Evolutionary conservation across 1,140 invertebrate genomes (phyloP), one percentile per base, ranked within the genome.

Genomic region (Zophobas morio): DNA sequence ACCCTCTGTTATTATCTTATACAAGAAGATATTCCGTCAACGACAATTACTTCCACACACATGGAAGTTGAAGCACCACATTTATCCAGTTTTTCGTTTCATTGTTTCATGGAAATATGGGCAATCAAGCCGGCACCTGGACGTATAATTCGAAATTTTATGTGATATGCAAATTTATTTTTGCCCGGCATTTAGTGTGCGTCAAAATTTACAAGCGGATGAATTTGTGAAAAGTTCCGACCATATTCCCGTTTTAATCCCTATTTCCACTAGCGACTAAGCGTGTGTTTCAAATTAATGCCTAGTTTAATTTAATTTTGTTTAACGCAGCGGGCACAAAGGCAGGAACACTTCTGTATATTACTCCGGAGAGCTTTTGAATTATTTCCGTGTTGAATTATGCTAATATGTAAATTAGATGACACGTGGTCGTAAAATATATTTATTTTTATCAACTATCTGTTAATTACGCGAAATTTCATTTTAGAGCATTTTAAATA

Each of bases 211-310:
- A 51, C 49, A 20, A 51, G 2, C n/a, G 49, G n/a, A 51, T 51
- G 49, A 51, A 51, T 51, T 51, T 51, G n/a, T 51, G 49, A 51
- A 51, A 51, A 51, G 49, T 51, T 51, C 20, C n/a, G n/a, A 51
- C 4, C 49, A 51, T 20, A 51, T 51, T 51, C 49, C n/a, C 49
- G 49, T 51, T 51, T 6, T 51, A 51, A 51, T 51, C 49, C 49
- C 2, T 2, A 51, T 51, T 6, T 51, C 49, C 49, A 20, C 49
- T 51, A 51, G 20, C 49, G 20, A 51, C 49, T 51, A 51, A 51
- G 49, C 49, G 49, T 51, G 49, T 51, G n/a, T 51, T 51, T 51
- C 3, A 51, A 51, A 51, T 51, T 51, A 51, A 51, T 20, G 49
- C n/a, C n/a, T 51, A 51, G 49, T 51, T 51, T 6, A 51, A 20